Evolutionary conservation across 2,797 vertebrate genomes (phyloP).

Genomic region (Danio jaintianensis): DNA sequence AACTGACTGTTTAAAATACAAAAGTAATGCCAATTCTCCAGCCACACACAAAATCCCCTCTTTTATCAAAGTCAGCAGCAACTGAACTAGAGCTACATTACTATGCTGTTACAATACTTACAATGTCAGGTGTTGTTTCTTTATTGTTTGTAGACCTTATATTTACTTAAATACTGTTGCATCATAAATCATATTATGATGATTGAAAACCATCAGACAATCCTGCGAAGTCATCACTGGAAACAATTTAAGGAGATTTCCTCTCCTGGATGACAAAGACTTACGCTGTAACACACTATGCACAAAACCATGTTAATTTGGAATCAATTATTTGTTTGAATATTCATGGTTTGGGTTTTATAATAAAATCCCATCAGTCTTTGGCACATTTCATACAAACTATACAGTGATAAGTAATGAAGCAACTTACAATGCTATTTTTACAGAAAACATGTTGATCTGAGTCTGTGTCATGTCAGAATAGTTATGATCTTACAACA

Average conservation of each 20-base stretch:
- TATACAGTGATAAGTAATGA: neutral
- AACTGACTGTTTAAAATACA: neutral
- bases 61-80: neutral
- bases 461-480: too few relatives aligned
- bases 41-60: neutral
- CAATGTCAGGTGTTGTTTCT: neutral
- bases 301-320: conserved; percentile 3
- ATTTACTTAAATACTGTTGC: neutral
- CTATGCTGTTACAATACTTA: neutral
- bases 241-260: neutral
- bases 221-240: neutral
- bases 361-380: conserved; percentile 7
- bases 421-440: neutral
- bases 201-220: neutral
- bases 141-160: neutral
- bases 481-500: too few relatives aligned
- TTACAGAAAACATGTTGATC: neutral
- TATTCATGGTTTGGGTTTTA: neutral
- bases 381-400: conserved; percentile 11
- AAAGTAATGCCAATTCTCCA: neutral
- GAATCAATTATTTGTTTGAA: neutral
- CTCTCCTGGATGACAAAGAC: neutral
- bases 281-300: neutral
- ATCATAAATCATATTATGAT: neutral
- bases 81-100: conserved; percentile 1